Evolutionary conservation across 2,797 vertebrate species (phyloP).

Genomic region (Acanthis flammea): DNA sequence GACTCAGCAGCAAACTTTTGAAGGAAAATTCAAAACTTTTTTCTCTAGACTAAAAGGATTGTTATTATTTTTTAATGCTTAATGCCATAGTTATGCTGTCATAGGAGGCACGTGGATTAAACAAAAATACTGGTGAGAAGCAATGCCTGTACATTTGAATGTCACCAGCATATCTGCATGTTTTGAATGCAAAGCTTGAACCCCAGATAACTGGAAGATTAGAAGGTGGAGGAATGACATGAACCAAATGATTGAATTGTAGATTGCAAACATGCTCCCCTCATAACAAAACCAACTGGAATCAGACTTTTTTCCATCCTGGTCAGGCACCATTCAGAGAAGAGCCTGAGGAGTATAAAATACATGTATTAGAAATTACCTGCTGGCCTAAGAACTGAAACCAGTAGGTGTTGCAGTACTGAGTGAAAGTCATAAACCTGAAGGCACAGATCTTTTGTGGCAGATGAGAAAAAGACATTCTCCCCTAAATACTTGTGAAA

Average conservation of each 20-base stretch:
- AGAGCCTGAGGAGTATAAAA: neutral
- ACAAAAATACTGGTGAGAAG: neutral
- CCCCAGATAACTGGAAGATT: neutral
- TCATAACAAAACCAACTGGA: neutral
- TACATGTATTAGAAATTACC: neutral
- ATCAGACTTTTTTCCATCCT: neutral
- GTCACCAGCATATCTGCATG: neutral
- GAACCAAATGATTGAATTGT: fast-evolving
- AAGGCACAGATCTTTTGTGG: neutral
- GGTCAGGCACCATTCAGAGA: neutral
- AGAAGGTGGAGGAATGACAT: neutral
- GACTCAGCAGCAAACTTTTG: neutral
- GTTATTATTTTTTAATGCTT: neutral
- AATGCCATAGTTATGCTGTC: neutral
- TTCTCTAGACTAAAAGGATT: neutral
- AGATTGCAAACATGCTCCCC: neutral
- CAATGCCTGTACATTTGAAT: neutral
- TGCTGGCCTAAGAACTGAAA: neutral
- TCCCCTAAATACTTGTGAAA: neutral
- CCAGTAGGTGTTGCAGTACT: neutral
- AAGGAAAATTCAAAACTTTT: neutral
- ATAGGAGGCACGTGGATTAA: neutral
- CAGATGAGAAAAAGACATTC: neutral
- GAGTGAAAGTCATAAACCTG: neutral
- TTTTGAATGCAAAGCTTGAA: neutral